phyloP scores from a whole-genome alignment of 92 coral and sea anemone species.

The Nematostella vectensis region DNA sequence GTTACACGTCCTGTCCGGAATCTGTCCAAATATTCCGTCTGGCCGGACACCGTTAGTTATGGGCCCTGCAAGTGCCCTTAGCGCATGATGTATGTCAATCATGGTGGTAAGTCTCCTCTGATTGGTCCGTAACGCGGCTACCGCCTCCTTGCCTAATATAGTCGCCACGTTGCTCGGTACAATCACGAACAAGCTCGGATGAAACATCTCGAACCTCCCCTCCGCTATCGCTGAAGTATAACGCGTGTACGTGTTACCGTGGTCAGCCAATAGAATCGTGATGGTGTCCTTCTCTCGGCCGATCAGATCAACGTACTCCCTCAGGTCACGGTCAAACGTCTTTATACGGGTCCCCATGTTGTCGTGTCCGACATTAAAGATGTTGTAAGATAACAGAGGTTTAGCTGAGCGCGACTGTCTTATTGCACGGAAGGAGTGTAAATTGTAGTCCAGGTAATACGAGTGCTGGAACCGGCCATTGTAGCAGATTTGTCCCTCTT shows the following conservation, averaged over 20 bases:
- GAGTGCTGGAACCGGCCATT: conserved; percentile 74
- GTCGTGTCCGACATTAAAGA: conserved; percentile 74
- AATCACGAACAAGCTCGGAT: conserved; percentile 65
- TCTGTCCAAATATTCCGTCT: conserved; percentile 47
- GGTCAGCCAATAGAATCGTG: conserved; percentile 71
- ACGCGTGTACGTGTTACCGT: conserved; percentile 67
- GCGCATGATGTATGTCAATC: conserved; percentile 59
- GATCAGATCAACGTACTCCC: conserved; percentile 22
- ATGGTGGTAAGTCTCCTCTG: conserved; percentile 67
- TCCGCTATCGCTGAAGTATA: conserved; percentile 41
- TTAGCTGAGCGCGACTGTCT: conserved; percentile 20
- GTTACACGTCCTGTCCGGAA: conserved; percentile 58
- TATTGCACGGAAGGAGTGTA: conserved; percentile 43
- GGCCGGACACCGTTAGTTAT: conserved; percentile 23
- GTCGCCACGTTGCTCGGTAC: conserved; percentile 53
- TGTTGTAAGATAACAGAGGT: conserved; percentile 53
- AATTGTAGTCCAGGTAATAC: conserved; percentile 42
- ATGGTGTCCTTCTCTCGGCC: conserved; percentile 50
- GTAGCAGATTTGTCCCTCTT: conserved; percentile 64
- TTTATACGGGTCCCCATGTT: conserved; percentile 47
- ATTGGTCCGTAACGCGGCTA: conserved; percentile 46
- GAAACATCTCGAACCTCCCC: conserved; percentile 82
- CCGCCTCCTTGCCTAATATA: conserved; percentile 43
- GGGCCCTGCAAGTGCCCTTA: conserved; percentile 40
- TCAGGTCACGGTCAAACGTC: conserved; percentile 51